Evolutionary conservation across 2,113 vertebrate species (phyloP), one percentile per base, ranked within the genome.

Genomic region (Serinus canaria): DNA sequence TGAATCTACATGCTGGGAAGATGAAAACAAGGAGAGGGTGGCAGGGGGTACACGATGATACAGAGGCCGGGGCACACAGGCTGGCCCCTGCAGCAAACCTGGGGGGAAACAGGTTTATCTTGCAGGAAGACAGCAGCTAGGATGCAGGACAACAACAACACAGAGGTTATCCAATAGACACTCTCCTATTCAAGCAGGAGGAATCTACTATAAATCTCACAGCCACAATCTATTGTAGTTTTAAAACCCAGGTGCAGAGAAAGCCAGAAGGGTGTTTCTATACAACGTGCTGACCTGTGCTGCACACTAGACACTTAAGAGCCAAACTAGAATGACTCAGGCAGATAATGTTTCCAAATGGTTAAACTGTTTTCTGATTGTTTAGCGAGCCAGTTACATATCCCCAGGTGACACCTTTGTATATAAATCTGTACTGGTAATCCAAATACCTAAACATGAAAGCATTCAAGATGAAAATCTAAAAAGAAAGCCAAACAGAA

Each of bases 31-130:
- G 10, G 23, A 59, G 8, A 22, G 12, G 2, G 4, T 33, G 33
- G 11, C 21, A 75, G 19, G 7, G 7, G 3, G 2, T 22, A 27
- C 27, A 8, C 7, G 8, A 27, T 14, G 14, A 17, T 20, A 7
- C 9, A 18, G 19, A 4, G 0, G 9, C 70, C 9, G 20, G 13
- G 8, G 10, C 2, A 5, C 15, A 31, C 7, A 44, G n/a, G 12
- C 24, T 90, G 14, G 4, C 8, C 15, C 4, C 24, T 30, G 49
- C 12, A 17, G 33, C 11, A n/a, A 23, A 56, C 9, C 9, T 31
- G 14, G 22, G 13, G 10, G 15, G 33, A 58, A 87, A 55, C 18
- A 76, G 9, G 9, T 4, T 47, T 47, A 17, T 41, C 6, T 53
- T 75, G 15, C 13, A 37, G 24, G 7, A 44, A 8, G 2, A 33